Base-by-base conservation (phyloP, 1,140 invertebrate species). In the Arctopsyche grandis region DNA sequence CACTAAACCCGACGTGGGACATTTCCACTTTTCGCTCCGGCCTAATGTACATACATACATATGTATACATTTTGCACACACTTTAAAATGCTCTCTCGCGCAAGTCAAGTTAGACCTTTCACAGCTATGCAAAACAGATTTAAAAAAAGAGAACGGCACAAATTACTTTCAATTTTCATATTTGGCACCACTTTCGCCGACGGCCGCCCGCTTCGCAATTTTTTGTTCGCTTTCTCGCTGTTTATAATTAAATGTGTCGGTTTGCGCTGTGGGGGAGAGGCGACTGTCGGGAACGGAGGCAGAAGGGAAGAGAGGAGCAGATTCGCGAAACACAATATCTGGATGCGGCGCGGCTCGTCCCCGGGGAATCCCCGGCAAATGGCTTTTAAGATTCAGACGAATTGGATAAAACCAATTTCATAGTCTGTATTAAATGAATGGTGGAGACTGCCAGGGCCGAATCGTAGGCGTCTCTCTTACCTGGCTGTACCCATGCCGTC, bases 331-430 rank as follows among this genome's bases (percentile, higher is more conserved):
- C 58, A 81, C 80, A 81, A 81, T 81, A 81, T 79, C 75, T 63
- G 79, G 16, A 80, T 78, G 70, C 81, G 79, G 71, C 75, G 75
- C 76, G 79, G 74, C 76, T 77, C 48, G 26, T 82, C 81, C 77
- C 81, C 0, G 21, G 81, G 71, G 81, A 82, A 38, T 56, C 70
- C 16, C 75, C 52, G 58, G 81, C 79, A 82, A 82, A 82, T 82
- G 79, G 81, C 79, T 82, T 81, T 81, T 82, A 82, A 82, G 81
- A 82, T 82, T 80, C 81, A 82, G 81, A 82, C 81, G 81, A 82
- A 82, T 82, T 82, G 81, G 81, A 82, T 82, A 82, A 82, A 82
- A 80, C 81, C 81, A 80, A 82, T 82, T 82, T 82, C 79, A 82
- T 80, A 80, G 81, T 80, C 79, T 80, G 81, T 80, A 82, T 78